Evolutionary conservation across 2,797 vertebrate species (phyloP).

Genomic region (Simalia tracyae): DNA sequence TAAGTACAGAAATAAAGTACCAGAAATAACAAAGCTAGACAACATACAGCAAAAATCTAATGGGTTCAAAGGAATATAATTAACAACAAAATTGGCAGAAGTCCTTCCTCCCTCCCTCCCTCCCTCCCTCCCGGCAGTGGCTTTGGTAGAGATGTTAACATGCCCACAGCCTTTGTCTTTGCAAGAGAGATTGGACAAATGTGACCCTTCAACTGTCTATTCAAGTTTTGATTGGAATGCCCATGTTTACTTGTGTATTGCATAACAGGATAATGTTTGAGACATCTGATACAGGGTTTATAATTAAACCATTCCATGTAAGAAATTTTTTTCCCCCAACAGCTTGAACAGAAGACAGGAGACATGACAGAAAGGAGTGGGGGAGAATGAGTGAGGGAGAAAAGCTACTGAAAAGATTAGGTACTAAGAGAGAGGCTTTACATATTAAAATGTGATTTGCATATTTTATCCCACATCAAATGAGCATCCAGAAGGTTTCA

Average conservation of each 20-base stretch:
- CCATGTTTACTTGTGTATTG: not conserved
- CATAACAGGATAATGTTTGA: not conserved
- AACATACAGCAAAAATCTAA: not conserved
- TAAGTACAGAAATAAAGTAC: not conserved
- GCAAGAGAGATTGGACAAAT: not conserved
- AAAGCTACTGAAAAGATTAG: constrained; percentile 18
- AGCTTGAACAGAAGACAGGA: constrained; percentile 1
- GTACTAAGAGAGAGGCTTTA: constrained; percentile 22
- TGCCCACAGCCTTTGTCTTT: not conserved
- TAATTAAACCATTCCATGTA: constrained; percentile 2
- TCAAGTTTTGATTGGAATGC: not conserved
- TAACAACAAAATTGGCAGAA: not conserved
- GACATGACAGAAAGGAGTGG: not conserved
- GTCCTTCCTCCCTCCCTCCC: not conserved
- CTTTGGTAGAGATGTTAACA: not conserved
- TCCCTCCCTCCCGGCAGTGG: not conserved
- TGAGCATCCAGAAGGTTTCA: not conserved
- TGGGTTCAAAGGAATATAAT: not conserved
- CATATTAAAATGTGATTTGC: not conserved
- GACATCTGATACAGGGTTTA: not conserved
- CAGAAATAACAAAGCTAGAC: not conserved
- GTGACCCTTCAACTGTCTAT: not conserved
- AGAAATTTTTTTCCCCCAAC: not conserved
- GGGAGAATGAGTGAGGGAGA: not conserved
- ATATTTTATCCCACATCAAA: constrained; percentile 22